phyloP scores from a whole-genome alignment of 2,113 vertebrate species.

The Myodes glareolus region DNA sequence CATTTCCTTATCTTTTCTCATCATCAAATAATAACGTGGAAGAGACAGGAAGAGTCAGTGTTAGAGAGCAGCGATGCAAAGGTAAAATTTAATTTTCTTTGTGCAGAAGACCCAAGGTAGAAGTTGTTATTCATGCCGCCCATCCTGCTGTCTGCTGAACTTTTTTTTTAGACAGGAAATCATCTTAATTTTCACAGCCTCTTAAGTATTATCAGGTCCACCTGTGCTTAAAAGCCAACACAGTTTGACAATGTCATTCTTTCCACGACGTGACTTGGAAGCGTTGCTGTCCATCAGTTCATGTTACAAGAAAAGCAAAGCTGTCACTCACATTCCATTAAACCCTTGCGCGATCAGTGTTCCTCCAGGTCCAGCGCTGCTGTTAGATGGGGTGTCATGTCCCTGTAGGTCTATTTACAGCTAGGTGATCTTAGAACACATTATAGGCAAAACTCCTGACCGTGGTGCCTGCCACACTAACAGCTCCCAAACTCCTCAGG shows the following conservation, averaged over 20 bases:
- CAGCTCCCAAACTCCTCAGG: not conserved
- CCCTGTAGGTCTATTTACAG: accelerated
- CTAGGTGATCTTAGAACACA: not conserved
- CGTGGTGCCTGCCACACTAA: not conserved
- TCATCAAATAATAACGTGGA: not conserved
- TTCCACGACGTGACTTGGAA: not conserved
- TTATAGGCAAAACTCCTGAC: not conserved
- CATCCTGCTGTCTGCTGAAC: not conserved
- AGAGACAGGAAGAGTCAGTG: conserved; percentile 11
- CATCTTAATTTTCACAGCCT: not conserved
- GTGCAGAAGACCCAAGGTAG: conserved; percentile 39
- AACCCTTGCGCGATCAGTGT: not conserved
- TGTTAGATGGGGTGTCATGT: not conserved
- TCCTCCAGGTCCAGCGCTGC: not conserved
- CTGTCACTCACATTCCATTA: not conserved
- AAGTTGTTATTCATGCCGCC: not conserved
- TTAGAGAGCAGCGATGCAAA: not conserved
- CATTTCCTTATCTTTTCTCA: not conserved
- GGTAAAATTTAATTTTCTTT: conserved; percentile 1
- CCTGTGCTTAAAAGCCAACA: conserved; percentile 36
- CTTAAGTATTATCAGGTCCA: conserved; percentile 1
- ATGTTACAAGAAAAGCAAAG: not conserved
- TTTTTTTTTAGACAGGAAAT: not conserved
- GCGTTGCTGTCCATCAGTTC: not conserved
- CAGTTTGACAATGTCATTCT: not conserved